Conservation (phyloP, 2,888 invertebrate species). For the Trachelus tabidus region DNA sequence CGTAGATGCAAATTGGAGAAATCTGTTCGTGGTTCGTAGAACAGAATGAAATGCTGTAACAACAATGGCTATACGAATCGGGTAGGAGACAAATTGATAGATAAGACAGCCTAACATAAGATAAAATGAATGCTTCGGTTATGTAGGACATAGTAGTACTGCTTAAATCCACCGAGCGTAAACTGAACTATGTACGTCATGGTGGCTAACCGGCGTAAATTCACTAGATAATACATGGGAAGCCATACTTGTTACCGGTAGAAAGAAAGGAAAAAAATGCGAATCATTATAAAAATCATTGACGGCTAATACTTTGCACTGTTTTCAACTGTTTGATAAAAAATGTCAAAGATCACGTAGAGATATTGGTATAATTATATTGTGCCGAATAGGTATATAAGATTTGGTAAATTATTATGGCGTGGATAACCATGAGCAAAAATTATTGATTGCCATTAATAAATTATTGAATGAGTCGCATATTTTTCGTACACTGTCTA, state of each 20-base stretch:
- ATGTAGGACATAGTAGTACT: constrained; percentile 41
- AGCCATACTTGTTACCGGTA: background rate
- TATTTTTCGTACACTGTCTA: background rate
- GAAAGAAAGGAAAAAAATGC: background rate
- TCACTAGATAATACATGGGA: background rate
- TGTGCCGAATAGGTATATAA: too few relatives aligned
- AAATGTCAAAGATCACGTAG: too few relatives aligned
- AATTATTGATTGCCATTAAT: background rate
- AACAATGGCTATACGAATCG: background rate
- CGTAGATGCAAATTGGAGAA: constrained; percentile 4
- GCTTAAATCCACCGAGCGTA: constrained; percentile 41
- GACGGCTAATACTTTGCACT: too few relatives aligned
- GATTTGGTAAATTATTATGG: too few relatives aligned
- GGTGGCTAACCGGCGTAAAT: constrained; percentile 2
- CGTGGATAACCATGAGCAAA: background rate
- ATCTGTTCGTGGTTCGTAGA: background rate
- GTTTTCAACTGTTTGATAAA: too few relatives aligned
- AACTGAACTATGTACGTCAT: constrained; percentile 24
- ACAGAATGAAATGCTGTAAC: background rate
- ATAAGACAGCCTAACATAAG: background rate
- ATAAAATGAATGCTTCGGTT: constrained; percentile 4
- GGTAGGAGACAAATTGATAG: background rate
- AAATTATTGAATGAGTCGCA: background rate
- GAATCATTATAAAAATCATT: background rate
- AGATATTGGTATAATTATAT: too few relatives aligned